phyloP scores from a whole-genome alignment of 2,797 vertebrate species.

The Thalassophryne amazonica region DNA sequence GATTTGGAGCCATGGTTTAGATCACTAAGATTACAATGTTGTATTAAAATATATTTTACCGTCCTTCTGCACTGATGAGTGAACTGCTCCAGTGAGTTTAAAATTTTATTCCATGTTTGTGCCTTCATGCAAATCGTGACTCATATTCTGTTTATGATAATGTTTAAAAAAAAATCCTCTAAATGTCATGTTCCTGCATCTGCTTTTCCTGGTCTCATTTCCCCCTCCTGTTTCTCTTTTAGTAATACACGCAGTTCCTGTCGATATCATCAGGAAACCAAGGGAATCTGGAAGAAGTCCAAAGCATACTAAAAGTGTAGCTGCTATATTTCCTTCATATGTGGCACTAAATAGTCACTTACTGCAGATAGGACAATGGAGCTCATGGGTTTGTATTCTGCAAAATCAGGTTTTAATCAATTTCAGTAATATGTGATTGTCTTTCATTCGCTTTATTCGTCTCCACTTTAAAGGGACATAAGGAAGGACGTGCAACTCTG shows the following conservation, averaged over 20 bases:
- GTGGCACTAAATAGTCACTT: conserved; percentile 26
- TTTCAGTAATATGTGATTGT: too few relatives aligned
- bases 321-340: conserved; percentile 19
- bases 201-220: too few relatives aligned
- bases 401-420: too few relatives aligned
- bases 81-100: not conserved
- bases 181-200: not conserved
- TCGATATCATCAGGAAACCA: conserved; percentile 24
- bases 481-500: too few relatives aligned
- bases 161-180: not conserved
- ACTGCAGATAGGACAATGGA: conserved; percentile 19
- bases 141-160: not conserved
- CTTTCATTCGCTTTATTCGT: too few relatives aligned
- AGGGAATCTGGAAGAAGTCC: conserved; percentile 46
- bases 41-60: not conserved
- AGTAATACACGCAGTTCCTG: too few relatives aligned
- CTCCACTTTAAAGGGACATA: too few relatives aligned
- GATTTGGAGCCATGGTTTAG: conserved; percentile 11
- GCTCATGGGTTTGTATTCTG: too few relatives aligned
- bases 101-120: not conserved
- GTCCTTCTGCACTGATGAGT: not conserved
- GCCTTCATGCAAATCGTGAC: not conserved
- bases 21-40: not conserved
- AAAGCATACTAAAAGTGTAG: conserved; percentile 22
- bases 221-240: too few relatives aligned